These are phyloP conservation scores for Todus mexicanus DNA, from an alignment of 2,797 vertebrate genomes.

Conservation along the genomic window DNA sequence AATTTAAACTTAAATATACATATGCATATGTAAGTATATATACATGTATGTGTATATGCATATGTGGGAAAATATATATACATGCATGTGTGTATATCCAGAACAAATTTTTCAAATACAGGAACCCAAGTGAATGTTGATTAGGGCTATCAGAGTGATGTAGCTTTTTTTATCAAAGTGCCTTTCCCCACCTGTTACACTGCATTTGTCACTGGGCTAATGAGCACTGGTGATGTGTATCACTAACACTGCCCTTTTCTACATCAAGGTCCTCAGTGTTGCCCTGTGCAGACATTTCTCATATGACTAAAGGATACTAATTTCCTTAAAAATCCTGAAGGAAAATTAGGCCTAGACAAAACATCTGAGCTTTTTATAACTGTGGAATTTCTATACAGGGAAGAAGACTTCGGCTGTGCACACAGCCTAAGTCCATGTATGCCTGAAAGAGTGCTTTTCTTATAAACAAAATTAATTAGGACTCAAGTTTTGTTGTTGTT, in stretches of 20 bases:
- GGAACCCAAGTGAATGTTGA: neutral
- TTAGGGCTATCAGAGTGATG: neutral
- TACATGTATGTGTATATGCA: too few species aligned
- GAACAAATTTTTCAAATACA: neutral
- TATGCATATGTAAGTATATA: too few species aligned
- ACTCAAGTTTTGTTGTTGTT: neutral
- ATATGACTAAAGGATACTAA: neutral
- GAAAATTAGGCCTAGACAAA: constrained; percentile 43
- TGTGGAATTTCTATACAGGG: neutral
- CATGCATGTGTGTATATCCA: neutral
- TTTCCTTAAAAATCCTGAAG: constrained; percentile 37
- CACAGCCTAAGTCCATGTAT: neutral
- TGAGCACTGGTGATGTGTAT: neutral
- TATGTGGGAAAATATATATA: neutral
- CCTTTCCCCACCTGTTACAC: neutral
- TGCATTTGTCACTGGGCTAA: neutral
- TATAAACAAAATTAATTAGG: neutral
- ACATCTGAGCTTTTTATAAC: constrained; percentile 17
- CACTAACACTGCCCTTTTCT: neutral
- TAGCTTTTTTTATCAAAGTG: neutral
- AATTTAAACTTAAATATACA: neutral
- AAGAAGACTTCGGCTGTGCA: neutral
- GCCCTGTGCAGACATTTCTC: neutral
- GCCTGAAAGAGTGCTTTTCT: neutral
- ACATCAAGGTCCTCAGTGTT: neutral